Percentiles rank a stretch among this genome's conserved stretches.
Evolutionary conservation across 2,797 vertebrate genomes (phyloP).

Genomic region (Diplodus puntazzo): DNA sequence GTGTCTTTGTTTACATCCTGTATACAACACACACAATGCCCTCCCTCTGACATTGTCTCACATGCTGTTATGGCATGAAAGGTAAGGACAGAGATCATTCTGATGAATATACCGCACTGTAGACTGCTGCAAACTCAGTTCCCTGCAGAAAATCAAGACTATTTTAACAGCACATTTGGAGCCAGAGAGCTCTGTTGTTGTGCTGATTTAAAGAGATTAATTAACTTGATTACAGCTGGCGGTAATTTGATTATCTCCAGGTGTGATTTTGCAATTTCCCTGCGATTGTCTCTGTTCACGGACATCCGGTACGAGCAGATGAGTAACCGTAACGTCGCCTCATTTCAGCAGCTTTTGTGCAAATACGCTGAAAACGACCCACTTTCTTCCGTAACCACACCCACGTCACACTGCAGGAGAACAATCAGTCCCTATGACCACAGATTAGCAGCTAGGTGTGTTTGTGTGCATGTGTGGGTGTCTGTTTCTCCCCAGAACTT

Average conservation of each 20-base stretch:
- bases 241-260: slow-evolving; percentile 23
- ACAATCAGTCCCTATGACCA: slow-evolving; percentile 58
- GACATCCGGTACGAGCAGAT: slow-evolving; percentile 3
- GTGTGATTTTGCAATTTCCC: slow-evolving; percentile 28
- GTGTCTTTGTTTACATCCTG: slow-evolving; percentile 36
- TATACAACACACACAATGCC: background rate
- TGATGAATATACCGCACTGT: background rate
- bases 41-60: background rate
- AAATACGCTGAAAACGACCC: slow-evolving; percentile 15
- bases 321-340: slow-evolving; percentile 24
- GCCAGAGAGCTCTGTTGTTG: background rate
- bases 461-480: slow-evolving; percentile 3
- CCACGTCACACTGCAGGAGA: slow-evolving; percentile 25
- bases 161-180: background rate
- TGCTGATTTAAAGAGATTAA: slow-evolving; percentile 15
- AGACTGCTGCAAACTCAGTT: background rate
- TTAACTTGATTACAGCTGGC: slow-evolving; percentile 26
- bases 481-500: slow-evolving; percentile 23
- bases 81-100: slow-evolving; percentile 12
- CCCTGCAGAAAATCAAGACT: background rate
- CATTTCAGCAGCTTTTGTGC: slow-evolving; percentile 45
- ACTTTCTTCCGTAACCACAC: slow-evolving; percentile 38
- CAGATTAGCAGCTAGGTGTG: slow-evolving; percentile 69
- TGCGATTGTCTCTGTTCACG: slow-evolving; percentile 22
- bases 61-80: background rate